Evolutionary conservation across 2,888 invertebrate genomes (phyloP), one percentile per base, ranked within the genome.

Genomic region (Acronicta alni): DNA sequence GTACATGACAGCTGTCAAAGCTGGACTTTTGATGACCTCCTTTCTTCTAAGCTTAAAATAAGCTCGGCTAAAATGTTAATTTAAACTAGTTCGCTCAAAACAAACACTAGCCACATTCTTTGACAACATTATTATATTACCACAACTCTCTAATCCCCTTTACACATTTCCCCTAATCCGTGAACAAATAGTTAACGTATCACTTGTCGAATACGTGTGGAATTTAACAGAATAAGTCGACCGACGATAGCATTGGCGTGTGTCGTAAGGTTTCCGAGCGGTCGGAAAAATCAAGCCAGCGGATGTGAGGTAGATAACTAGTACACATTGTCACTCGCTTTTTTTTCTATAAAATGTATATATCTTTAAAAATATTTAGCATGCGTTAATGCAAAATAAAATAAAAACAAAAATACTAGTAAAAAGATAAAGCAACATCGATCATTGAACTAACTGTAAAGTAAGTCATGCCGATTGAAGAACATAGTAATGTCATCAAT

Each of bases 221-320:
- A 76, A 76, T 68, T 39, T 72, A 43, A 62, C 66, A 68, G 79
- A 82, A 77, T 79, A 75, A 44, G 72, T 46, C 70, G 10, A 46
- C 48, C 49, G 30, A 32, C 55, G 52, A 61, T 56, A 54, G 35
- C 39, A 66, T 69, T 67, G 66, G 56, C 57, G 35, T 54, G 58
- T 72, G 74, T 72, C 70, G 75, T 79, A 74, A 72, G 78, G 75
- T 78, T 82, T 83, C 82, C 73, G 63, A 65, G 45, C 54, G 65
- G 44, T 46, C 53, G 56, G 77, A 79, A 82, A 80, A 81, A 80
- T 58, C 46, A 23, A 67, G 48, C 54, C 37, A 48, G 62, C 64
- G 63, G 72, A 72, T 70, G 80, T 73, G 74, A 75, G 81, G 79
- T 82, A 80, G n/a, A n/a, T n/a, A n/a, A n/a, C n/a, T n/a, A n/a